Evolutionary conservation across 1,140 invertebrate genomes (phyloP), one percentile per base, ranked within the genome.

Genomic region (Heliconius melpomene): DNA sequence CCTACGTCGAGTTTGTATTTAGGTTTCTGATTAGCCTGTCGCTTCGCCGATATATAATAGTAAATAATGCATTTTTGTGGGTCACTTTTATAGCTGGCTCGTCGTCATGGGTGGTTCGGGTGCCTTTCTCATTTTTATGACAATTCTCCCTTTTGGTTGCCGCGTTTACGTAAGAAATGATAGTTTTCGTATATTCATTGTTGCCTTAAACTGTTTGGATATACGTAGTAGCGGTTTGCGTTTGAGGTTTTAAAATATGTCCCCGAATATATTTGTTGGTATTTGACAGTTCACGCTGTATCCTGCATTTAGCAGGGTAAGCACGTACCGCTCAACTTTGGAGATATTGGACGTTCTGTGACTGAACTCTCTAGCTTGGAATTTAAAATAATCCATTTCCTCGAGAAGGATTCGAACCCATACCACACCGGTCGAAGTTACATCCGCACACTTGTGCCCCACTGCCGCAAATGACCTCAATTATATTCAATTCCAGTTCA

Each of bases 61-160:
- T 94, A 94, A 92, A 93, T 94, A 93, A 94, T 92, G 91, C 90
- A 91, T 94, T 90, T 92, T 94, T 93, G 92, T 91, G 88, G 91
- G 87, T 89, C 89, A 91, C 82, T 92, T 94, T 93, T 91, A 94
- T 91, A 90, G 85, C 88, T 87, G 84, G 82, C 83, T 85, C 87
- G 90, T 90, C 92, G 83, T 88, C 91, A 91, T 94, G 92, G 92
- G 92, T 94, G 92, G 92, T 85, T 87, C 50, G 73, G 76, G 76
- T 46, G 82, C 74, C 82, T 84, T 85, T 88, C 82, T 79, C 79
- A 81, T 83, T 87, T 85, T 87, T 89, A 89, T 86, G 85, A 83
- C 84, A 83, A 79, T 76, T 73, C 60, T 16, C 73, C 80, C 82
- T 84, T 86, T 84, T 75, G 84, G 81, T 77, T 83, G 77, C 82